phyloP scores from a whole-genome alignment of 2,797 vertebrate genomes.

The Acipenser oxyrinchus region DNA sequence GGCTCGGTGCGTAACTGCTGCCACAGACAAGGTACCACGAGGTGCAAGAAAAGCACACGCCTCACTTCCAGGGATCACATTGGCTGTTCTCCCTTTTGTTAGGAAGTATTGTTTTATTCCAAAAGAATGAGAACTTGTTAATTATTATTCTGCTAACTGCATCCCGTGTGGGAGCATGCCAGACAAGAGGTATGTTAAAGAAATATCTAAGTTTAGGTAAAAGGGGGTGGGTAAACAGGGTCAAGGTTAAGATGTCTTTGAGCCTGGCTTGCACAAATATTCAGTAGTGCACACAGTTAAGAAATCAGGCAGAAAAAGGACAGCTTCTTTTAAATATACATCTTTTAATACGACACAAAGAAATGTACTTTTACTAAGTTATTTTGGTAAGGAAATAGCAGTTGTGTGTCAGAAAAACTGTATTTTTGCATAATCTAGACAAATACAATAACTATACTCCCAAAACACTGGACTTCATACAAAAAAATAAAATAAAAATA shows the following conservation, averaged over 20 bases:
- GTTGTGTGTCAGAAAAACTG: too few species aligned
- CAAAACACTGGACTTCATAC: too few species aligned
- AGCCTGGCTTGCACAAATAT: too few species aligned
- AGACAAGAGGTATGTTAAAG: constrained; percentile 44
- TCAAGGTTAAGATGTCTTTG: constrained; percentile 64
- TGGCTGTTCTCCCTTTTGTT: constrained; percentile 56
- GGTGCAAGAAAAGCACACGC: constrained; percentile 63
- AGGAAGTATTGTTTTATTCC: constrained; percentile 65
- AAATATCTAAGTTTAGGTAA: constrained; percentile 46
- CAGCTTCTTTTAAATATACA: too few species aligned
- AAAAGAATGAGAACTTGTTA: constrained; percentile 72
- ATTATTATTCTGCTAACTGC: constrained; percentile 70
- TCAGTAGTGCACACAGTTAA: too few species aligned
- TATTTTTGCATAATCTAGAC: too few species aligned
- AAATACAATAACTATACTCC: too few species aligned
- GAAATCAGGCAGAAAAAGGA: too few species aligned
- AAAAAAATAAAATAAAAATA: too few species aligned
- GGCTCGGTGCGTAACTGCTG: constrained; percentile 57
- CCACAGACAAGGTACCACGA: constrained; percentile 57
- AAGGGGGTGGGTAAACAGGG: constrained; percentile 53
- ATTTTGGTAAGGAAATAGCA: too few species aligned
- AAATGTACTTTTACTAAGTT: too few species aligned
- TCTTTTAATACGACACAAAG: too few species aligned
- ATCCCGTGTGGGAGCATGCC: constrained; percentile 55
- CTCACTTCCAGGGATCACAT: constrained; percentile 61